Percentiles rank a stretch among this genome's conserved stretches.
These are phyloP conservation scores for Ernsta delagoae DNA, from an alignment of 2,888 invertebrate species.

Conservation along the genomic window DNA sequence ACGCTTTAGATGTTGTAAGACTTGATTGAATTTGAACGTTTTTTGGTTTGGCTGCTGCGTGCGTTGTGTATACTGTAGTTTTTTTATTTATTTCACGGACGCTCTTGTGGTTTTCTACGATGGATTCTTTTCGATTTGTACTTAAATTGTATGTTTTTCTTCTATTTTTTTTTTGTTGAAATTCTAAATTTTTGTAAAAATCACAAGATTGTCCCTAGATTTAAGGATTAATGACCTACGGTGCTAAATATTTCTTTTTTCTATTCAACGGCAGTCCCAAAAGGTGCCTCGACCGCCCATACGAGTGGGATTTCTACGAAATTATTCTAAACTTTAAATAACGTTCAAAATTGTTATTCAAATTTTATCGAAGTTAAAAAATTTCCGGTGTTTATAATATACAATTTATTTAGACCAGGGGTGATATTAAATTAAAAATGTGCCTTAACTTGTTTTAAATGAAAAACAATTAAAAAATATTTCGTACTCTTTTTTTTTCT, in stretches of 20 bases:
- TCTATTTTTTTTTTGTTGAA: background rate
- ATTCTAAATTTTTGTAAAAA: background rate
- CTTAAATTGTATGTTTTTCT: slow-evolving; percentile 15
- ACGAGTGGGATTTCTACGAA: slow-evolving; percentile 4
- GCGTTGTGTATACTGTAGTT: too few relatives aligned
- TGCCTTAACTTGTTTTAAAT: background rate
- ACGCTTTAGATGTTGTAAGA: slow-evolving; percentile 33
- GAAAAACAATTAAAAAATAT: background rate
- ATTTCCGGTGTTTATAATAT: slow-evolving; percentile 23
- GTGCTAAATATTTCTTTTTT: slow-evolving; percentile 30
- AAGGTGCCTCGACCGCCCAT: slow-evolving; percentile 14
- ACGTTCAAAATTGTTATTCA: slow-evolving; percentile 11
- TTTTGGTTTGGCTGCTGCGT: too few relatives aligned
- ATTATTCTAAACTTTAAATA: slow-evolving; percentile 19
- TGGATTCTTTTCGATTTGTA: slow-evolving; percentile 13
- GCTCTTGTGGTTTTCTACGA: slow-evolving; percentile 3
- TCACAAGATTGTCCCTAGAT: slow-evolving; percentile 22
- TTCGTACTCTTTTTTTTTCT: background rate
- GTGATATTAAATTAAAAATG: background rate
- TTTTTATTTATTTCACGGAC: slow-evolving; percentile 2
- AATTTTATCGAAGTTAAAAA: slow-evolving; percentile 19
- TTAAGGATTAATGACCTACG: slow-evolving; percentile 18
- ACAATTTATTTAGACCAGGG: slow-evolving; percentile 12
- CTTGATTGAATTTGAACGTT: too few relatives aligned
- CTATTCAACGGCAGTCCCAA: slow-evolving; percentile 7